Evolutionary conservation across 2,113 vertebrate species (phyloP).

Genomic region (Ammospiza caudacuta): DNA sequence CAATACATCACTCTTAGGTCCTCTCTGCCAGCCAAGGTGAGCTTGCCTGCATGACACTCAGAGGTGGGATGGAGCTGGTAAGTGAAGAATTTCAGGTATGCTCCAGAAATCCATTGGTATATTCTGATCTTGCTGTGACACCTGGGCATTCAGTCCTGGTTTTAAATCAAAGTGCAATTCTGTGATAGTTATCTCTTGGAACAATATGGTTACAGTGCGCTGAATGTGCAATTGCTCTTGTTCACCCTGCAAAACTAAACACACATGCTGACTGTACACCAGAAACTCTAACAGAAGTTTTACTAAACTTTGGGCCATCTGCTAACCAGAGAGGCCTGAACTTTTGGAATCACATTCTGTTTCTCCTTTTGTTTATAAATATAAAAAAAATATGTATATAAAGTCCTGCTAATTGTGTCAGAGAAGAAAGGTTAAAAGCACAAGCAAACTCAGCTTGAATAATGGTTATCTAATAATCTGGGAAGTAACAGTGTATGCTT

Average conservation of each 20-base stretch:
- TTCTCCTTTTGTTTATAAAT: background rate
- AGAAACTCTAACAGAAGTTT: background rate
- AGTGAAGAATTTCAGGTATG: background rate
- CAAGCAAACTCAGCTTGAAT: background rate
- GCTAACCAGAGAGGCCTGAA: background rate
- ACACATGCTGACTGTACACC: background rate
- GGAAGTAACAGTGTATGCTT: background rate
- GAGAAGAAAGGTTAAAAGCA: background rate
- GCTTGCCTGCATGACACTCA: background rate
- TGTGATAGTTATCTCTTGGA: background rate
- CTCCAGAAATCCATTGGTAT: background rate
- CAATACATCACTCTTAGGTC: background rate
- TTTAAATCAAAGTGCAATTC: background rate
- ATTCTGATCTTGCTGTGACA: background rate
- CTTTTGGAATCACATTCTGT: background rate
- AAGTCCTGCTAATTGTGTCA: background rate
- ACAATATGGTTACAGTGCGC: background rate
- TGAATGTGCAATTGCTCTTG: background rate
- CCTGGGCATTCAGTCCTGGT: background rate
- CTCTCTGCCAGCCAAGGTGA: background rate
- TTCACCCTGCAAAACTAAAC: background rate
- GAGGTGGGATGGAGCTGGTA: background rate
- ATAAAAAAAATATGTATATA: background rate
- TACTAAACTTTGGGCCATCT: background rate
- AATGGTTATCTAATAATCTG: background rate